These are phyloP conservation scores for Irena cyanogastra DNA, from an alignment of 2,113 vertebrate genomes.

Conservation along the genomic window DNA sequence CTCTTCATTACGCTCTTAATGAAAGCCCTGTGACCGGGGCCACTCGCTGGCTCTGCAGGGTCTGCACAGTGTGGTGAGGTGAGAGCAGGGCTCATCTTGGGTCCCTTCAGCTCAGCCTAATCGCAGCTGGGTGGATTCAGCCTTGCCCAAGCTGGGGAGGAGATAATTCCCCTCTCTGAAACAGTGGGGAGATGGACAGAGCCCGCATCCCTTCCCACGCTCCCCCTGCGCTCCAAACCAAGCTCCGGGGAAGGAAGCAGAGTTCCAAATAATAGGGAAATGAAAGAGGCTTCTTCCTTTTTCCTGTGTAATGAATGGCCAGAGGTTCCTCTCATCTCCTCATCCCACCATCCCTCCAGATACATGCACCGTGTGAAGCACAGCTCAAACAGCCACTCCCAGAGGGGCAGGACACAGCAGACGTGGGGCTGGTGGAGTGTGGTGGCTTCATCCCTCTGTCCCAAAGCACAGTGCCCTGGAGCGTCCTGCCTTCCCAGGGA, in stretches of 20 bases:
- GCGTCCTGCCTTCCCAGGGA: not conserved
- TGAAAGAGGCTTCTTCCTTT: not conserved
- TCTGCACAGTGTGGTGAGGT: fast-evolving
- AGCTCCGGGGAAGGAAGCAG: not conserved
- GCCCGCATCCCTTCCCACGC: not conserved
- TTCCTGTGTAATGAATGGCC: not conserved
- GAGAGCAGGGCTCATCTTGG: not conserved
- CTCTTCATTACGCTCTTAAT: not conserved
- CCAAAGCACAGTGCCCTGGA: not conserved
- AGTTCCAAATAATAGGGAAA: not conserved
- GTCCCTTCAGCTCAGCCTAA: not conserved
- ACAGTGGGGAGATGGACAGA: not conserved
- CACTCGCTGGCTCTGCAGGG: fast-evolving
- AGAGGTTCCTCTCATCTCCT: not conserved
- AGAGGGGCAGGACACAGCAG: fast-evolving
- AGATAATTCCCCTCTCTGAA: not conserved
- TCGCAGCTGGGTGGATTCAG: not conserved
- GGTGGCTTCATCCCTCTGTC: not conserved
- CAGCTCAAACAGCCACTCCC: not conserved
- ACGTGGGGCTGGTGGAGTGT: fast-evolving
- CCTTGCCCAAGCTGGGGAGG: not conserved
- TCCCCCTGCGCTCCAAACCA: fast-evolving
- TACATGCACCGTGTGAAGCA: fast-evolving
- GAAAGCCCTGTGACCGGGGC: fast-evolving
- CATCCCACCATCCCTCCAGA: not conserved